Base-by-base conservation (phyloP, 2,888 invertebrate genomes). In the Caenorhabditis afra region DNA sequence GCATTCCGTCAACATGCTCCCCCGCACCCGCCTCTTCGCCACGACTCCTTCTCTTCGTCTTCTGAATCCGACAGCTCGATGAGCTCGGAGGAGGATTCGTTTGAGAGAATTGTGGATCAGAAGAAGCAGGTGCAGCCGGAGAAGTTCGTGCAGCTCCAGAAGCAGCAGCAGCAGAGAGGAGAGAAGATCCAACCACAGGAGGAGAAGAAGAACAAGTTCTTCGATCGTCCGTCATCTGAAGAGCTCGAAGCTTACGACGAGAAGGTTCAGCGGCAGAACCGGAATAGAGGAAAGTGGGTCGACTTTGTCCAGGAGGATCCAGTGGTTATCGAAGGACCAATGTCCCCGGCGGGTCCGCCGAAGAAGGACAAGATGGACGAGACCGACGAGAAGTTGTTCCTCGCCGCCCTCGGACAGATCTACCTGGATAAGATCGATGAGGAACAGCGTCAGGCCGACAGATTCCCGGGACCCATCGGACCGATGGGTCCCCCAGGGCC, bases 171-270 rank as follows among this genome's bases (percentile, higher is more conserved):
- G 44, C 29, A 22, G 23, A 12, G 14, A 22, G 20, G 29, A 3
- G 29, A 29, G 29, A 29, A 7, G 29, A 29, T 29, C 29, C 29
- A 44, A 14, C 20, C 11, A 16, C 45, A 18, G 7, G 52, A 52
- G 12, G 59, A 55, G 12, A 61, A 45, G 45, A 70, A 53, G n/a
- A 53, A 61, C 5, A 18, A 45, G 35, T 64, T 73, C 58, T 73
- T 73, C 44, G 64, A 73, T 22, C 76, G 76, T 20, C 76, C 76
- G 64, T 57, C 68, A 39, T 70, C 68, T 1, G 76, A 77, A 18
- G 70, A 77, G 16, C 23, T 77, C 18, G 59, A 58, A 20, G 64
- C 58, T 18, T 70, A 77, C 53, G 77, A 77, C 16, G 57, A 62
- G 3, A 76, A 64, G 23, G 64, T 76, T 2, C 52, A 23, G 35